Base-by-base conservation (phyloP, 2,888 invertebrate species). In the Rhabditophanes sp. region DNA sequence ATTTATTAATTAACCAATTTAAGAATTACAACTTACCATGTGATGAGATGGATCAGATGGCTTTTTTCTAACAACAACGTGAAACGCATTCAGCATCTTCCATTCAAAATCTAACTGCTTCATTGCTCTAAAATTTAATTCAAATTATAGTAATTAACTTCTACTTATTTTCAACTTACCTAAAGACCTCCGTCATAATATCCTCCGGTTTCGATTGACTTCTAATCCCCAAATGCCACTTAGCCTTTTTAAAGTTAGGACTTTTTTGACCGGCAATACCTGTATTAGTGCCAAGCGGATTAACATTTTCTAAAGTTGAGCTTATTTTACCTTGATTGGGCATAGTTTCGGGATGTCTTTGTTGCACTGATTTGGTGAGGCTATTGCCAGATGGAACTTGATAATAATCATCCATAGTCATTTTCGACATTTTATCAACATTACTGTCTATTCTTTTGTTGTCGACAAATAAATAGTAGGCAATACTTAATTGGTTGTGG, bases 51-150 rank as follows among this genome's bases (percentile, higher is more conserved):
- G 48, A 12, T 48, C 41, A 18, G 55, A 56, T 3, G 84, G 87
- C 57, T 78, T 77, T 26, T 82, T 79, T n/a, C 93, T 76, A 1
- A 90, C 93, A 56, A 87, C 74, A 21, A 96, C 87, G 66, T 90
- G 88, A 55, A 71, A 99, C 0, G 87, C 82, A 70, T 90, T 96
- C 47, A 96, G 82, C 30, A 90, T 81, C 70, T 90, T 93, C 96
- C 96, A 99, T 68, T 96, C 90, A 69, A 87, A 93, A 69, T 85
- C 82, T 6, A 99, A 74, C 2, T 83, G 80, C 68, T 90, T 90
- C 96, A 99, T 96, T 1, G 96, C 96, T 46, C 90, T 75, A 69
- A 87, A 96, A n/a, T n/a, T n/a, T n/a, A n/a, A n/a, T n/a, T n/a
- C n/a, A n/a, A n/a, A n/a, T n/a, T n/a, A n/a, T n/a, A n/a, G n/a